Evolutionary conservation across 2,113 vertebrate species (phyloP), one percentile per base, ranked within the genome.

Genomic region (Bolborhynchus lineola): DNA sequence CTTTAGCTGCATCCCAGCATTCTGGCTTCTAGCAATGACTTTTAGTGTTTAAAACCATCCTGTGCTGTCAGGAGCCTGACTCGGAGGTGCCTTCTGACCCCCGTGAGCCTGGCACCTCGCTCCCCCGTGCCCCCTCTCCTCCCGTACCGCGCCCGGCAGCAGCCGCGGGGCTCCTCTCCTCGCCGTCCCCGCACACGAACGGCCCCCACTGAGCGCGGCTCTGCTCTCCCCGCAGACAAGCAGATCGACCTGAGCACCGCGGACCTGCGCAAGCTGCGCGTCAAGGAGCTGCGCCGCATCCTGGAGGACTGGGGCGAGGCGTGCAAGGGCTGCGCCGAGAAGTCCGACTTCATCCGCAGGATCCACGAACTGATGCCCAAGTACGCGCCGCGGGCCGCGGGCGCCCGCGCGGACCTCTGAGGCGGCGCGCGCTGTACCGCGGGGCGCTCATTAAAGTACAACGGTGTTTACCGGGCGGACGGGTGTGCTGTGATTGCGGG

Each of bases 301-400:
- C 96, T 99, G 75, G 99, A 99, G n/a, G 99, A 99, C 80, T 99
- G 99, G 99, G 99, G 98, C 28, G 99, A 99, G 96, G 98, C 98
- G 4, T 99, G 99, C 97, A 99, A 99, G 97, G 99, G 99, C 95
- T 99, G 99, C 9, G 99, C 98, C 0, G 99, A 99, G 69, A 99
- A 99, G 89, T 98, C 99, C 1, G 99, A 99, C 97, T 99, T 99
- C 95, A 99, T 99, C 97, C 99, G 99, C 64, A 98, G 99, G 95
- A 99, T 99, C 97, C 98, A 99, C 3, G 99, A 99, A 98, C 98
- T 99, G 92, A 99, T 99, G 99, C 99, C 99, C 86, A 99, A 98
- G 97, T 99, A 99, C 13, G 99, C 99, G 4, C 99, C 99, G 13
- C 98, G 98, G 41, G 99, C 99, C 14, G 99, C 99, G 94, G 98